These are phyloP conservation scores for Armadillidium nasatum DNA, from an alignment of 1,140 invertebrate genomes.

Conservation along the genomic window DNA sequence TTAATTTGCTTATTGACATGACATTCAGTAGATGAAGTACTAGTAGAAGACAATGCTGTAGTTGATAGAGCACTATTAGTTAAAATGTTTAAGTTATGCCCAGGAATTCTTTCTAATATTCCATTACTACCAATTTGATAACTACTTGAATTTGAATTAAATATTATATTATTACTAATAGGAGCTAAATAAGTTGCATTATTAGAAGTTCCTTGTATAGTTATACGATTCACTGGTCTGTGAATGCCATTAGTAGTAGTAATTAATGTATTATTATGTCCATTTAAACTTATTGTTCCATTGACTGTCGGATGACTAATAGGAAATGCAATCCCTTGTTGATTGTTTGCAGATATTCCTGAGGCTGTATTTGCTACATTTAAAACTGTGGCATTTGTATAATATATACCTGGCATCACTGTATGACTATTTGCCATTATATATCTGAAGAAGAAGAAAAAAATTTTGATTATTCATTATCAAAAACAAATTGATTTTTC, in stretches of 20 bases:
- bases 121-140: not conserved
- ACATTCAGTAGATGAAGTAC: too few relatives aligned
- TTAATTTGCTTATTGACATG: too few relatives aligned
- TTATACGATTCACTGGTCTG: not conserved
- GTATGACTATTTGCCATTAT: constrained; percentile 8
- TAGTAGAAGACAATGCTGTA: not conserved
- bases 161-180: not conserved
- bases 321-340: constrained; percentile 2
- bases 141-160: not conserved
- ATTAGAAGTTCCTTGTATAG: not conserved
- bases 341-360: constrained; percentile 8
- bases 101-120: not conserved
- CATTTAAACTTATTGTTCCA: constrained; percentile 1
- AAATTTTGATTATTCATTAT: too few relatives aligned
- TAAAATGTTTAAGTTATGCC: not conserved
- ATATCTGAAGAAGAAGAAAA: not conserved
- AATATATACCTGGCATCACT: not conserved
- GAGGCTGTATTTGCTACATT: constrained; percentile 3
- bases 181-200: not conserved
- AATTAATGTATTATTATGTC: not conserved
- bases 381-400: not conserved
- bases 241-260: not conserved
- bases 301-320: not conserved
- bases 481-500: too few relatives aligned
- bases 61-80: not conserved